Conservation (phyloP, 2,797 vertebrate species). For the Crenuchus spilurus region DNA sequence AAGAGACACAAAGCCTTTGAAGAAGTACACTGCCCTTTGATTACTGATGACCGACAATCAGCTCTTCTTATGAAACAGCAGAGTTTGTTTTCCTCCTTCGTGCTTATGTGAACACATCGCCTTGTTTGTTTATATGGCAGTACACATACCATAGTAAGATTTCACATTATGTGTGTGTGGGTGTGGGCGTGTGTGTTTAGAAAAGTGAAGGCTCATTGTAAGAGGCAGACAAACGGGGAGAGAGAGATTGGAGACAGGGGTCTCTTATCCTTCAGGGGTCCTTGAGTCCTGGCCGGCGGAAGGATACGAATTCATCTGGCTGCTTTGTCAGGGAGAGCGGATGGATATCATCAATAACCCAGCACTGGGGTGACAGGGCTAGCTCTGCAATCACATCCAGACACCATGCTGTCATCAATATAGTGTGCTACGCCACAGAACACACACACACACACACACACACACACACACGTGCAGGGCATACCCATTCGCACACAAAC, state of each 20-base stretch:
- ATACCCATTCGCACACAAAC: conserved; percentile 52
- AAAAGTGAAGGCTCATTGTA: conserved; percentile 46
- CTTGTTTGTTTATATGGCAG: conserved; percentile 59
- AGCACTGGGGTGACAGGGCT: conserved; percentile 75
- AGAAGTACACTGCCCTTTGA: conserved; percentile 69
- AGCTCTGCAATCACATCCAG: conserved; percentile 78
- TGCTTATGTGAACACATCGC: conserved; percentile 36
- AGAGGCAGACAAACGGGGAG: conserved; percentile 61
- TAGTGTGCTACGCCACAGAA: conserved; percentile 52
- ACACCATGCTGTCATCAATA: conserved; percentile 82
- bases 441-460: conserved; percentile 42
- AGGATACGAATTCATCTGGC: conserved; percentile 84
- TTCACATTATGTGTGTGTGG: conserved; percentile 25
- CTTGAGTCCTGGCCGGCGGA: conserved; percentile 78
- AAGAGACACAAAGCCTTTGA: conserved; percentile 62
- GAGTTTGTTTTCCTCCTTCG: conserved; percentile 53
- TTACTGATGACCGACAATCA: conserved; percentile 61
- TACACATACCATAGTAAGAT: conserved; percentile 9
- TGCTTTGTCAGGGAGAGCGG: conserved; percentile 76
- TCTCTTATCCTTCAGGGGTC: conserved; percentile 82
- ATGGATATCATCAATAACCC: conserved; percentile 85
- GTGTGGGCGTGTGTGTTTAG: conserved; percentile 61
- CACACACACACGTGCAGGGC: conserved; percentile 43
- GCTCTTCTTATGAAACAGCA: conserved; percentile 46
- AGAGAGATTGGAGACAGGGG: conserved; percentile 66